phyloP scores from a whole-genome alignment of 2,797 vertebrate genomes.

The Trachurus trachurus region DNA sequence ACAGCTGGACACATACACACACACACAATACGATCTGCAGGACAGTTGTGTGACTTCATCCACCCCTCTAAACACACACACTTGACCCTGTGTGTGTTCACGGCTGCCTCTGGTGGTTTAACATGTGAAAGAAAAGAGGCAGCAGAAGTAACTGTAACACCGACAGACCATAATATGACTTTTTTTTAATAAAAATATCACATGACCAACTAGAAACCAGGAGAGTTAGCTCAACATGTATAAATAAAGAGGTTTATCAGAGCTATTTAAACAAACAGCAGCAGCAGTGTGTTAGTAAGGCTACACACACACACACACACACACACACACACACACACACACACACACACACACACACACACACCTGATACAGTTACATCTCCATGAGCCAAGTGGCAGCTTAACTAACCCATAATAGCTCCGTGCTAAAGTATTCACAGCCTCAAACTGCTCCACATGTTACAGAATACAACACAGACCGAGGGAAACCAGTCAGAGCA shows the following conservation, averaged over 20 bases:
- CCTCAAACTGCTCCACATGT: no score
- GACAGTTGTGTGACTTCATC: not conserved
- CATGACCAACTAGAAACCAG: not conserved
- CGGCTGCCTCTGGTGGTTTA: not conserved
- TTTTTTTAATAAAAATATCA: not conserved
- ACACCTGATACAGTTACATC: conserved; percentile 60
- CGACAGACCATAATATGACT: not conserved
- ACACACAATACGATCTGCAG: not conserved
- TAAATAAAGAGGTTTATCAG: no score
- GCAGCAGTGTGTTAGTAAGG: no score
- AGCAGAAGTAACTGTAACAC: conserved; percentile 2
- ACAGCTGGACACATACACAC: not conserved
- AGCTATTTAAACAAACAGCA: conserved; percentile 1
- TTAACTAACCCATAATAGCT: conserved; percentile 25
- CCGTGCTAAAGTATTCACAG: no score
- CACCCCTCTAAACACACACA: no score
- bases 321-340: no score
- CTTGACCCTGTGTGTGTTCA: no score
- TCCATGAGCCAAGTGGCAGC: conserved; percentile 15
- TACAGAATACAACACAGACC: no score
- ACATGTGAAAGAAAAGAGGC: not conserved
- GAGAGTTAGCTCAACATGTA: not conserved
- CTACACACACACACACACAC: no score
- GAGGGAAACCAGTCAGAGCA: no score
- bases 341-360: no score